Evolutionary conservation across 2,113 vertebrate genomes (phyloP), one percentile per base, ranked within the genome.

Genomic region (Spea bombifrons): DNA sequence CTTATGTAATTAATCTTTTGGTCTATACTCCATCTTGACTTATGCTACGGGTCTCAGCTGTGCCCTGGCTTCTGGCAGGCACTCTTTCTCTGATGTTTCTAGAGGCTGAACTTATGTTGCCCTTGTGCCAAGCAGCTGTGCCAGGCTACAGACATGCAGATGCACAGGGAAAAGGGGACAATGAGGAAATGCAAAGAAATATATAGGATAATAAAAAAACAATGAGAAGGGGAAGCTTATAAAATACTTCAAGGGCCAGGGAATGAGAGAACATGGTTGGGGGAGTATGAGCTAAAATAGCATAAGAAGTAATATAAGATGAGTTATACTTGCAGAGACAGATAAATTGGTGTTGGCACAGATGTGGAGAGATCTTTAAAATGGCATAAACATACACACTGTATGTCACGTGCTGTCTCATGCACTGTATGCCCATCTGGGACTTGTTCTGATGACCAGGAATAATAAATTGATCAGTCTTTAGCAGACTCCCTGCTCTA

Each of bases 61-160:
- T 76, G 74, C 74, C 74, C 17, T 55, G 15, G 49, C 64, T 76
- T 48, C 49, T 67, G 63, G 45, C 12, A 61, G 53, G 16, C 66
- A 61, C 53, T 49, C 5, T 49, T 55, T 44, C 61, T 76, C 55
- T 17, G 59, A 68, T 49, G 4, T 61, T 63, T 17, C 67, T 71
- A n/a, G 53, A 77, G 75, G 75, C 75, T 63, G 45, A 68, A 63
- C 66, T 71, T 64, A 10, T 55, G 30, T 50, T 71, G 67, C 67
- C 75, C 75, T 77, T 50, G 67, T 77, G 75, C 75, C 66, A 69
- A 48, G 66, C 66, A 77, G 66, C 44, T 77, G 75, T 70, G 75
- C 75, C 52, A 66, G 66, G 75, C 30, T 45, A 4, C 43, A 50
- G 5, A 70, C 57, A 52, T 52, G 57, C 57, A 70, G 46, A 52